Percentiles rank a stretch among this genome's conserved stretches.
Evolutionary conservation across 1,140 invertebrate species (phyloP).

Genomic region (Meloidogyne hapla): DNA sequence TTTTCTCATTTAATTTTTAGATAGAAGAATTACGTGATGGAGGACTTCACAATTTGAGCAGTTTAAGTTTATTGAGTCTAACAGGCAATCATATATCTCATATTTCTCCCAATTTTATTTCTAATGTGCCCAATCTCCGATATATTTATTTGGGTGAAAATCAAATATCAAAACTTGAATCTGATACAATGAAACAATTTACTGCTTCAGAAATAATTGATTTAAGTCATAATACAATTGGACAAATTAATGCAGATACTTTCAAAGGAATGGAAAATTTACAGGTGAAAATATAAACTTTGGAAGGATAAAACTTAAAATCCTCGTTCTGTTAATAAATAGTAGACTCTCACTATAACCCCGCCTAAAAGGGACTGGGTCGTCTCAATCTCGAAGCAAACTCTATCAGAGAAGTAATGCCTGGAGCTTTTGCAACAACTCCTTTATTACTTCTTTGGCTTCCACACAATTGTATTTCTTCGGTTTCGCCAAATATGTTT

Average conservation of each 20-base stretch:
- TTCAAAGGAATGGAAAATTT: constrained; percentile 59
- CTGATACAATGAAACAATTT: constrained; percentile 56
- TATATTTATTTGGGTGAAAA: constrained; percentile 62
- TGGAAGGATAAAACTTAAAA: no score
- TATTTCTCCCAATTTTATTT: constrained; percentile 56
- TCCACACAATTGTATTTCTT: constrained; percentile 58
- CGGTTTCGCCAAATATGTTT: constrained; percentile 55
- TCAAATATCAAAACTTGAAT: constrained; percentile 45
- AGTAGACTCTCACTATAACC: no score
- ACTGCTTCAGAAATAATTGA: constrained; percentile 55
- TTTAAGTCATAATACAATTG: constrained; percentile 59
- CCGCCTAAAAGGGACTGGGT: no score
- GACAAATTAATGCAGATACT: constrained; percentile 49
- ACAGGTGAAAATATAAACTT: constrained; percentile 23
- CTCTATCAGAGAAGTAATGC: constrained; percentile 56
- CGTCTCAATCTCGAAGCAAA: constrained; percentile 61
- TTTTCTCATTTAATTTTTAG: constrained; percentile 37
- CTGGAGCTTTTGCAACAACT: constrained; percentile 59
- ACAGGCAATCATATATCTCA: constrained; percentile 58
- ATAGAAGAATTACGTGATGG: constrained; percentile 48
- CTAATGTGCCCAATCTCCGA: constrained; percentile 48
- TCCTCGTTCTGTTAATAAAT: no score
- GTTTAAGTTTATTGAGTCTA: constrained; percentile 55
- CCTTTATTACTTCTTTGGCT: constrained; percentile 61
- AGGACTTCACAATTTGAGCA: constrained; percentile 54